These are phyloP conservation scores for Crax fasciolata DNA, from an alignment of 2,797 vertebrate genomes.

Conservation along the genomic window DNA sequence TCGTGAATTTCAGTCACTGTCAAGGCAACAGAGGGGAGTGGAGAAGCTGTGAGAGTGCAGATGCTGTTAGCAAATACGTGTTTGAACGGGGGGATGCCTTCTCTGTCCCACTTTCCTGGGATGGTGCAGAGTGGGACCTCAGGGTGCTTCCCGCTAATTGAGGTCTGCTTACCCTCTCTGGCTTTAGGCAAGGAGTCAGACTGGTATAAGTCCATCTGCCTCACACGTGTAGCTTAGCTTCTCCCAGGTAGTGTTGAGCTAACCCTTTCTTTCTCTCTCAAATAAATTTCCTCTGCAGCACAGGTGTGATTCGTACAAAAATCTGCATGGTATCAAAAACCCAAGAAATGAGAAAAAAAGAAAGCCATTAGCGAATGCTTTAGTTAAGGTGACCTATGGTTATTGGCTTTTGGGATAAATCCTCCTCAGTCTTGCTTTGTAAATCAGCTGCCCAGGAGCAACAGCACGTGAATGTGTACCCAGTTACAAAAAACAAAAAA, in stretches of 20 bases:
- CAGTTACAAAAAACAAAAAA: not conserved
- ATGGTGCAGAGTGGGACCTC: not conserved
- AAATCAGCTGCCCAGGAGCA: not conserved
- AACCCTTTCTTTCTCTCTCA: not conserved
- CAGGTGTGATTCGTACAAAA: not conserved
- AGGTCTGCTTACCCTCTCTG: not conserved
- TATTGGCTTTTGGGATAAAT: not conserved
- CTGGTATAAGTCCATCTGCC: not conserved
- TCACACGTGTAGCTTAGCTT: not conserved
- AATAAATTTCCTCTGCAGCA: not conserved
- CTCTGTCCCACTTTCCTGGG: not conserved
- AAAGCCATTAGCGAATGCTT: not conserved
- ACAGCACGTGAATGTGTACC: not conserved
- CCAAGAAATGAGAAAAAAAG: not conserved
- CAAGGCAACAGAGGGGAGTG: not conserved
- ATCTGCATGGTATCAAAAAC: not conserved
- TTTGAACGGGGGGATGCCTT: not conserved
- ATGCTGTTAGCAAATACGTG: not conserved
- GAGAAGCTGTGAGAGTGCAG: not conserved
- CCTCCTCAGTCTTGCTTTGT: not conserved
- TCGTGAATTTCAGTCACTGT: not conserved
- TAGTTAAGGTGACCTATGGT: not conserved
- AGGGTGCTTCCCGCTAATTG: not conserved
- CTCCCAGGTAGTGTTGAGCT: not conserved
- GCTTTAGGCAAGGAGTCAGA: not conserved